These are phyloP conservation scores for Sthenelais limicola DNA, from an alignment of 2,888 invertebrate species.

Conservation along the genomic window DNA sequence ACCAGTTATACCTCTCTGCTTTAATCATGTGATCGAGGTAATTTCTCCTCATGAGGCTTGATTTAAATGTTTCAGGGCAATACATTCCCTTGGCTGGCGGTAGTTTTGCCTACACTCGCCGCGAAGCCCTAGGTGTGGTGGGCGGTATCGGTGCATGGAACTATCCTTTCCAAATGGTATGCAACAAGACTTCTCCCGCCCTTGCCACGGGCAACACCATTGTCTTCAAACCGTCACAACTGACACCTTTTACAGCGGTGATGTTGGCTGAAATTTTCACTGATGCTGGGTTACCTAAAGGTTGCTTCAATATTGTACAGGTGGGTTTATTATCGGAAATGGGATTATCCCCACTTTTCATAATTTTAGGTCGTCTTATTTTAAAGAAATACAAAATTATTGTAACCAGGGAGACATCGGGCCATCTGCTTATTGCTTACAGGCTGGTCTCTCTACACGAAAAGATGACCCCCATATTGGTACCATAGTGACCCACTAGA, in stretches of 20 bases:
- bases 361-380: too few species aligned
- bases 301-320: conserved; percentile 76
- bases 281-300: conserved; percentile 75
- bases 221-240: conserved; percentile 76
- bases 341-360: too few species aligned
- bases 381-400: too few species aligned
- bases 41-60: too few species aligned
- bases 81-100: conserved; percentile 72
- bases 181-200: conserved; percentile 75
- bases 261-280: conserved; percentile 75
- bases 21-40: too few species aligned
- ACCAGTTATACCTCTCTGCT: too few species aligned
- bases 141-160: conserved; percentile 77
- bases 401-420: too few species aligned
- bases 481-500: too few species aligned
- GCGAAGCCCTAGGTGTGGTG: conserved; percentile 76
- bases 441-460: not conserved
- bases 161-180: conserved; percentile 76
- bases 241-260: conserved; percentile 76
- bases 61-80: conserved; percentile 73
- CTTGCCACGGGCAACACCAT: conserved; percentile 76
- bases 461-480: too few species aligned
- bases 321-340: conserved; percentile 61
- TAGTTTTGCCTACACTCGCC: conserved; percentile 74
- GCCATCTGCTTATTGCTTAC: too few species aligned